Conservation (phyloP, 2,888 invertebrate species). For the Drosophila macrospina region DNA sequence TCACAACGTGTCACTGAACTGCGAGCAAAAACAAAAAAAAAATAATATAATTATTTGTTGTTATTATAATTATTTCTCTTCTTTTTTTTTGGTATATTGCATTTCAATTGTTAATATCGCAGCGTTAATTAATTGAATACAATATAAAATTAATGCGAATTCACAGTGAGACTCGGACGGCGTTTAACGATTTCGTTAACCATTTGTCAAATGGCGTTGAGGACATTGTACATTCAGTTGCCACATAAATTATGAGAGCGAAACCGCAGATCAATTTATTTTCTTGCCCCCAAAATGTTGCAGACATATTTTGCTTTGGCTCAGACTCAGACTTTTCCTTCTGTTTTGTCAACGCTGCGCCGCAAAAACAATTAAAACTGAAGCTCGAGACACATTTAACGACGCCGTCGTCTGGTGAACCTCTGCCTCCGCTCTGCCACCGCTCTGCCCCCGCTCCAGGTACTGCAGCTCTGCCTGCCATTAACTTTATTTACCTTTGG, state of each 20-base stretch:
- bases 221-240: slow-evolving; percentile 8
- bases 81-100: slow-evolving; percentile 3
- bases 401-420: slow-evolving; percentile 40
- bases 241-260: slow-evolving; percentile 68
- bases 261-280: slow-evolving; percentile 77
- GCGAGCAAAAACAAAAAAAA: background rate
- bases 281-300: slow-evolving; percentile 59
- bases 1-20: background rate
- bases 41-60: slow-evolving; percentile 15
- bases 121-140: slow-evolving; percentile 74
- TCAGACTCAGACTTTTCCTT: slow-evolving; percentile 3
- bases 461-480: slow-evolving; percentile 30
- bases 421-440: background rate
- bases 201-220: slow-evolving; percentile 64
- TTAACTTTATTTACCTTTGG: slow-evolving; percentile 67
- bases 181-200: slow-evolving; percentile 50
- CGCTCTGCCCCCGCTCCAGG: too few species aligned
- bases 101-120: slow-evolving; percentile 39
- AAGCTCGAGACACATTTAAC: slow-evolving; percentile 66
- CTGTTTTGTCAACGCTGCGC: slow-evolving; percentile 50
- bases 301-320: slow-evolving; percentile 43
- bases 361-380: slow-evolving; percentile 72
- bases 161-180: slow-evolving; percentile 28
- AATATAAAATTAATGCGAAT: slow-evolving; percentile 64
- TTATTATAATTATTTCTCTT: slow-evolving; percentile 5